Evolutionary conservation across 2,888 invertebrate species (phyloP).

Genomic region (Cancer borealis): DNA sequence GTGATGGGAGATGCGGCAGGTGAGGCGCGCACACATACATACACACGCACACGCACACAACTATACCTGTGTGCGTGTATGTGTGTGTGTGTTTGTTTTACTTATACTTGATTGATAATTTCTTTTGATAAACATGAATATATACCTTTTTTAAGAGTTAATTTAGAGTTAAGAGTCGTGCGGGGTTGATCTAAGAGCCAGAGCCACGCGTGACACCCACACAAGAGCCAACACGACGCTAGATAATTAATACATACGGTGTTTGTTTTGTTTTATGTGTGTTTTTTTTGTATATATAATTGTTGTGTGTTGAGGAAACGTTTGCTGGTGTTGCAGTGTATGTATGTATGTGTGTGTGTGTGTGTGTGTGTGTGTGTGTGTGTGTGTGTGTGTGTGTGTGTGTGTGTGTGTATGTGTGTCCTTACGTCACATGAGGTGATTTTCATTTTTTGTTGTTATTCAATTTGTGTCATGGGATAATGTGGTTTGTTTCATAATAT

Average conservation of each 20-base stretch:
- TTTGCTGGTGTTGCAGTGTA: background rate
- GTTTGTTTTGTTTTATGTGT: background rate
- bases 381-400: background rate
- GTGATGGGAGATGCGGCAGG: slow-evolving; percentile 9
- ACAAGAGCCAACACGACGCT: background rate
- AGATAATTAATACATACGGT: background rate
- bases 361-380: background rate
- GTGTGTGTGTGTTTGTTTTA: background rate
- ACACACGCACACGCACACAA: background rate
- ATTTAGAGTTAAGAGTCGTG: background rate
- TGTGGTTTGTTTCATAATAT: no score
- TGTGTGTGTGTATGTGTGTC: background rate
- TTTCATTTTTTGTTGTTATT: no score
- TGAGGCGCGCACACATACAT: background rate
- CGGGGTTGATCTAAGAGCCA: background rate
- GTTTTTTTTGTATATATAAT: background rate
- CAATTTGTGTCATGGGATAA: no score
- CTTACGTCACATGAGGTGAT: no score
- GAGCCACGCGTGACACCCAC: background rate
- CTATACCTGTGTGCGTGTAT: background rate
- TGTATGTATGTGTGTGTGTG: no score
- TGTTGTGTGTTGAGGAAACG: background rate
- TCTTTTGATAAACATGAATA: background rate
- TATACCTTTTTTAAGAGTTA: background rate
- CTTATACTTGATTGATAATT: background rate